Evolutionary conservation across 2,113 vertebrate genomes (phyloP).

Genomic region (Setophaga kirtlandii): DNA sequence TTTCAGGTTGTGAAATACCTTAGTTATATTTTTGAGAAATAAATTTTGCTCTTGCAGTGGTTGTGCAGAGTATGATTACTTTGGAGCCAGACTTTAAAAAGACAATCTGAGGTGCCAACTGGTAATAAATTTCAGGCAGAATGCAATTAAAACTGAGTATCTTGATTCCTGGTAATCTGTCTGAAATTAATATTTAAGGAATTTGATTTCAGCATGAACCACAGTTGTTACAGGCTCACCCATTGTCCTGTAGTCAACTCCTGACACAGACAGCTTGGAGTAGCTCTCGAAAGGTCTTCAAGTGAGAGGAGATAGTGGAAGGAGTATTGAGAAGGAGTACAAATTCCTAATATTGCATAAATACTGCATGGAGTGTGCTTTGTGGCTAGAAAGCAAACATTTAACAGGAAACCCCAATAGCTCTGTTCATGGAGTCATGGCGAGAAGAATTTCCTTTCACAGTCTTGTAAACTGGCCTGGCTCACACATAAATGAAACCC

Average conservation of each 20-base stretch:
- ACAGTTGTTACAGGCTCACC: background rate
- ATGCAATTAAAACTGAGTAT: background rate
- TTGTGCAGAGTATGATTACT: background rate
- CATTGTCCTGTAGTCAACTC: background rate
- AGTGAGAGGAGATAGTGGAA: background rate
- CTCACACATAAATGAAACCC: background rate
- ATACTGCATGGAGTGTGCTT: background rate
- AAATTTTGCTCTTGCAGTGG: background rate
- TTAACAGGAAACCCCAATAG: background rate
- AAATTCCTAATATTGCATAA: background rate
- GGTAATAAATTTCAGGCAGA: background rate
- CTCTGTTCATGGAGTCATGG: background rate
- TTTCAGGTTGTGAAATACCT: background rate
- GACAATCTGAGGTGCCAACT: background rate
- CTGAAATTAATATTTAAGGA: background rate
- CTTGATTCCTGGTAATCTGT: background rate
- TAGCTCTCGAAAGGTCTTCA: background rate
- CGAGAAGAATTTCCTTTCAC: constrained; percentile 4
- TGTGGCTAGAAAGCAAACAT: background rate
- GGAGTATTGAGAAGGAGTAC: background rate
- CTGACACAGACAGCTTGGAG: background rate
- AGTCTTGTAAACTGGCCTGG: background rate
- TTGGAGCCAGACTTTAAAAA: background rate
- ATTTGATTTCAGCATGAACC: background rate
- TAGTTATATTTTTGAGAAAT: background rate